Evolutionary conservation across 2,888 invertebrate genomes (phyloP).

Genomic region (Parnassius smintheus): DNA sequence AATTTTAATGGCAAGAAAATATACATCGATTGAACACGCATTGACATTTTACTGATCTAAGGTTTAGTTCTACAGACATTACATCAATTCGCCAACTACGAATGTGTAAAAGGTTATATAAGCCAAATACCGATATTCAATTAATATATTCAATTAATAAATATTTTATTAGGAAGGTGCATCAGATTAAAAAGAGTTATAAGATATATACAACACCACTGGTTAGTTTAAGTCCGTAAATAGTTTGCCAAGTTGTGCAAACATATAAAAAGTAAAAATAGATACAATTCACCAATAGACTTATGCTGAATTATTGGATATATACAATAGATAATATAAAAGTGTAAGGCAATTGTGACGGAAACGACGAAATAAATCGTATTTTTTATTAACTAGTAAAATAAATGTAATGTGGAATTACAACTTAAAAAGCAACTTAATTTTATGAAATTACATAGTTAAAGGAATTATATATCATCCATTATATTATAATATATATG

Average conservation of each 20-base stretch:
- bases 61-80: conserved; percentile 11
- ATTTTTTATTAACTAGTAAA: background rate
- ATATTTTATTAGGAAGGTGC: conserved; percentile 43
- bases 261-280: conserved; percentile 22
- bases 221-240: background rate
- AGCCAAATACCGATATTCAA: conserved; percentile 36
- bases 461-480: too few species aligned
- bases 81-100: conserved; percentile 31
- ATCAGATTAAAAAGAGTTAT: conserved; percentile 35
- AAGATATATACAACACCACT: conserved; percentile 29
- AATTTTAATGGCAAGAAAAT: conserved; percentile 26
- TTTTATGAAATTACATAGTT: too few species aligned
- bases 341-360: conserved; percentile 26
- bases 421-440: too few species aligned
- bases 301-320: conserved; percentile 13
- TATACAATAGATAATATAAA: conserved; percentile 22
- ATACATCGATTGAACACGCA: conserved; percentile 4
- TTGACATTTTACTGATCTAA: conserved; percentile 1
- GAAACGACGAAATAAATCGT: conserved; percentile 25
- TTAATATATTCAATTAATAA: conserved; percentile 43
- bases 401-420: background rate
- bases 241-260: conserved; percentile 10
- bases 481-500: too few species aligned
- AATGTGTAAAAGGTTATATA: conserved; percentile 44
- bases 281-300: conserved; percentile 14